Percentiles rank a stretch among this genome's conserved stretches.
These are phyloP conservation scores for Aphidius colemani DNA, from an alignment of 2,888 invertebrate species.

Conservation along the genomic window DNA sequence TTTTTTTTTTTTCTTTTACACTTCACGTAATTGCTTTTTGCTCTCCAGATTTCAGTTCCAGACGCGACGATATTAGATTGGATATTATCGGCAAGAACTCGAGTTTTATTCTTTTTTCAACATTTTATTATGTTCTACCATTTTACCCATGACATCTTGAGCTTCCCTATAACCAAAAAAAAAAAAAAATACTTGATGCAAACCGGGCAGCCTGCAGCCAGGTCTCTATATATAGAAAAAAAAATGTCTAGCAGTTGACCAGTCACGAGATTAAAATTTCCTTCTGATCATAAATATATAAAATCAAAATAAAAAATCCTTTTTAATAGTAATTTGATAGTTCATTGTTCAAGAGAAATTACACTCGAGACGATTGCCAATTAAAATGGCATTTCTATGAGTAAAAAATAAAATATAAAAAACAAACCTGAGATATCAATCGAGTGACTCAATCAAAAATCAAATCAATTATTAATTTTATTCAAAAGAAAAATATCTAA, in stretches of 20 bases:
- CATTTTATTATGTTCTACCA: slow-evolving; percentile 18
- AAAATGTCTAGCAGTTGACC: slow-evolving; percentile 28
- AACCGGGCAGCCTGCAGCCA: slow-evolving; percentile 42
- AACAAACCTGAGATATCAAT: too few species aligned
- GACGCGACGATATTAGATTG: slow-evolving; percentile 35
- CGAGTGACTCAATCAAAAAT: too few species aligned
- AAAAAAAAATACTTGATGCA: slow-evolving; percentile 35
- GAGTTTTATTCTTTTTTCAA: slow-evolving; percentile 7
- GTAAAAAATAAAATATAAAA: background rate
- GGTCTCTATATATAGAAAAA: slow-evolving; percentile 34
- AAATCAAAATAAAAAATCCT: background rate
- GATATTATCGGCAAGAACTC: slow-evolving; percentile 29
- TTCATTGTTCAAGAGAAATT: slow-evolving; percentile 2
- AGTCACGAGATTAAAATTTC: slow-evolving; percentile 26
- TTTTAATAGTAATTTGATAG: slow-evolving; percentile 6
- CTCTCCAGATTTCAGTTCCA: slow-evolving; percentile 35
- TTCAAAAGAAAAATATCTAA: too few species aligned
- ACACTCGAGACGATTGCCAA: slow-evolving; percentile 51
- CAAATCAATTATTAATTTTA: too few species aligned
- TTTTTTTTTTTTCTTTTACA: slow-evolving; percentile 27
- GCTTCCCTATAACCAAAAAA: slow-evolving; percentile 33
- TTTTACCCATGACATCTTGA: slow-evolving; percentile 22
- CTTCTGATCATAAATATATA: background rate
- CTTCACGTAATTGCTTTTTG: slow-evolving; percentile 27
- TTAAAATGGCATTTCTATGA: slow-evolving; percentile 44